Evolutionary conservation across 2,888 invertebrate species (phyloP).

Genomic region (Epinotia demarniana): DNA sequence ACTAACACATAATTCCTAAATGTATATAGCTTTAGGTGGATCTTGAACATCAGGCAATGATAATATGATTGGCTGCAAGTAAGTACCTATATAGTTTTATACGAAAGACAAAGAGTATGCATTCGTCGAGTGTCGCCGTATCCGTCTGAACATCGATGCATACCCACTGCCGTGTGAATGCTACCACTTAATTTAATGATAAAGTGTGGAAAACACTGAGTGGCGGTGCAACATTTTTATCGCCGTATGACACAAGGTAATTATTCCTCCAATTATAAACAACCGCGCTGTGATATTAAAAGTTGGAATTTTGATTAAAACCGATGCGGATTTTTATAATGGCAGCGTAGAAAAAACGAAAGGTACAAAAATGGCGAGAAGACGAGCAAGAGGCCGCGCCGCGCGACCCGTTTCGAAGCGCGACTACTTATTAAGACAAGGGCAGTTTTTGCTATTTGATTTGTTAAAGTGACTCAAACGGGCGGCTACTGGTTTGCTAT

Average conservation of each 20-base stretch:
- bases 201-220: slow-evolving; percentile 58
- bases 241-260: slow-evolving; percentile 69
- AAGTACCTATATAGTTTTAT: neutral
- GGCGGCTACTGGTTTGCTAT: slow-evolving; percentile 79
- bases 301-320: slow-evolving; percentile 80
- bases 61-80: neutral
- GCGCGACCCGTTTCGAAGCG: slow-evolving; percentile 75
- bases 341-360: slow-evolving; percentile 73
- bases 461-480: slow-evolving; percentile 81
- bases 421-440: slow-evolving; percentile 82
- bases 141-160: slow-evolving; percentile 15
- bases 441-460: slow-evolving; percentile 84
- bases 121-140: neutral
- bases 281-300: slow-evolving; percentile 72
- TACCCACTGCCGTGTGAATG: slow-evolving; percentile 37
- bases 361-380: slow-evolving; percentile 75
- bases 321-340: slow-evolving; percentile 77
- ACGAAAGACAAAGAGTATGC: slow-evolving; percentile 6
- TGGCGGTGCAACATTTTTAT: slow-evolving; percentile 61
- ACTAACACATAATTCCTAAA: too few species aligned
- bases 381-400: slow-evolving; percentile 63
- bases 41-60: neutral
- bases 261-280: slow-evolving; percentile 75
- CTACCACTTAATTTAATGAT: slow-evolving; percentile 57
- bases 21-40: too few species aligned